A percentile compares a stretch with the other conserved stretches of the same genome.
phyloP scores from a whole-genome alignment of 2,113 vertebrate genomes.

The Indicator indicator region DNA sequence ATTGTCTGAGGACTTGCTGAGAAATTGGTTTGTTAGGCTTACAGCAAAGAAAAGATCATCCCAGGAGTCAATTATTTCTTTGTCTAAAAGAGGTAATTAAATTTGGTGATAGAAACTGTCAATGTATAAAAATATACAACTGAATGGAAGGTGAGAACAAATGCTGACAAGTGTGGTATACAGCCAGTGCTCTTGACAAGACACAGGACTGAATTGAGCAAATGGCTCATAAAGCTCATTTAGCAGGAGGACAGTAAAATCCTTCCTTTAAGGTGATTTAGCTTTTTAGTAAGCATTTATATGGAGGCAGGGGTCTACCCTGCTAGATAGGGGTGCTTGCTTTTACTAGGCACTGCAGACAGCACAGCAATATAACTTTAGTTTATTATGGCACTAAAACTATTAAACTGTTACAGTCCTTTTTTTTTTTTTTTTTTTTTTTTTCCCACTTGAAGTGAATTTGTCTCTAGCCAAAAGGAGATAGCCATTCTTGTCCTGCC shows the following conservation, averaged over 20 bases:
- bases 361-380: slow-evolving; percentile 15
- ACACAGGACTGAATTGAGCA: slow-evolving; percentile 36
- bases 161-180: slow-evolving; percentile 26
- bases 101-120: slow-evolving; percentile 69
- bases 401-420: not conserved
- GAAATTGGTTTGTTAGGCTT: slow-evolving; percentile 30
- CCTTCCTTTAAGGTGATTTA: slow-evolving; percentile 42
- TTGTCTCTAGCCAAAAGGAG: slow-evolving; percentile 6
- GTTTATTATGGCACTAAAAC: slow-evolving; percentile 59
- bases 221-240: slow-evolving; percentile 64
- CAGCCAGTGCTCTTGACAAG: slow-evolving; percentile 25
- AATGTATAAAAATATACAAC: slow-evolving; percentile 42
- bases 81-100: slow-evolving; percentile 62
- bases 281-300: slow-evolving; percentile 54
- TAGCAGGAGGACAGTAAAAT: slow-evolving; percentile 61
- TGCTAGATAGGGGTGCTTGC: not conserved
- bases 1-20: not conserved
- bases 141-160: slow-evolving; percentile 59
- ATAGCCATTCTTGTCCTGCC: not conserved
- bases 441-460: not conserved
- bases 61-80: slow-evolving; percentile 52
- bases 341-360: slow-evolving; percentile 52
- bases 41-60: slow-evolving; percentile 43
- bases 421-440: not conserved
- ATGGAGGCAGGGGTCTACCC: slow-evolving; percentile 17